Base-by-base conservation (phyloP, 2,113 vertebrate species). In the Pseudorasbora parva region DNA sequence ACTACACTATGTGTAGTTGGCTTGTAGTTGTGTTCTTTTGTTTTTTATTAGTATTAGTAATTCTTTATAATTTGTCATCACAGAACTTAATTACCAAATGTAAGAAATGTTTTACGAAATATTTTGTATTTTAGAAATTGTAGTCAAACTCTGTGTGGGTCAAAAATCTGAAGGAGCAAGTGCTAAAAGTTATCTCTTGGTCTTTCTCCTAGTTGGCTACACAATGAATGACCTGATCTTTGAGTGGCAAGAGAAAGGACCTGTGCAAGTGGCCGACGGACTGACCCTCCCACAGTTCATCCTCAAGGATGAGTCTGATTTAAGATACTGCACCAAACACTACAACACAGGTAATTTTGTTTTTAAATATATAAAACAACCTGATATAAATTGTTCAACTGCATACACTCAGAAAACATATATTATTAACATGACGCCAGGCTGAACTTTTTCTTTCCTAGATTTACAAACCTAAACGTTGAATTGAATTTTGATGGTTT, bases 161-260 rank as follows among this genome's bases (percentile, higher is more conserved):
- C 14, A 54, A 21, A 66, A 33, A 60, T 60, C 57, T 25, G 1
- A 60, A 60, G 5, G 23, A 45, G 45, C 11, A 47, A 21, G 17
- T 21, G 51, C 2, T 54, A 21, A 23, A 60, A 15, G 4, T 5
- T 25, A 15, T n/a, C 10, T 72, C n/a, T 27, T n/a, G 0, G 12
- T 51, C 5, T 9, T 59, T n/a, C 56, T 10, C 8, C 74, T 71
- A 99, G 97, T 99, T 91, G 98, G 98, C 33, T 99, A 99, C 88
- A 99, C 97, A 45, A 99, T 99, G 98, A 99, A 99, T 54, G 98
- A 99, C 89, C 96, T 99, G 49, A 99, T 98, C 92, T 99, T 99
- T 88, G 97, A 99, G 92, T 99, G 98, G 98, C 97, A 99, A 95
- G 96, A 97, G 90, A 97, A 97, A 8, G 96, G 95, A 84, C 96